Base-by-base conservation (phyloP, 2,797 vertebrate species). In the Xerus rutilus region DNA sequence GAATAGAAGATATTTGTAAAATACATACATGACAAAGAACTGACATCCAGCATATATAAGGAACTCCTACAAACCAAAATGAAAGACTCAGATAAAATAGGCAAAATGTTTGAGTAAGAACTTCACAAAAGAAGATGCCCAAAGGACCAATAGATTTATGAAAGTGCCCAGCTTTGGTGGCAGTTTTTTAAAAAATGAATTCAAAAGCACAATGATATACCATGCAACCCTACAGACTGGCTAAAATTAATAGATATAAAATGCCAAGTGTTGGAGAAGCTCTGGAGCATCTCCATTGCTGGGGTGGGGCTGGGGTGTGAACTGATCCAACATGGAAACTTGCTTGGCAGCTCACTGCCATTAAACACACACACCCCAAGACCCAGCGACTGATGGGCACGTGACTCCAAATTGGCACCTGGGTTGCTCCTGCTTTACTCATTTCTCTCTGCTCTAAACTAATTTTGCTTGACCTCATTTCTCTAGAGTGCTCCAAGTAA, bases 1-100 rank as follows among this genome's bases (percentile, higher is more conserved):
- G 62, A 81, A 72, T 57, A n/a, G 39, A 54, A 67, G 43, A 47
- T 90, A 92, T 77, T 83, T 94, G n/a, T 28, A 83, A 78, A 81
- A 78, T 3, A 57, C 14, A 15, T 11, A 18, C 9, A 43, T 73
- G 35, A 52, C 74, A 89, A 45, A 65, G 6, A 39, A 35, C 35
- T 69, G 73, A 85, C 86, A 89, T 59, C 35, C 47, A 82, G 39
- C 64, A 65, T 8, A 54, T 73, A 20, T 30, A 43, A 91, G 43
- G 77, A 85, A 59, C 6, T 78, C 65, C 28, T 23, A 62, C 14
- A 74, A 52, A 43, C 25, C 49, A 49, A 32, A 78, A 35, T 47
- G 21, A 9, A 23, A 62, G 23, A 62, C 8, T 23, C 8, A 62
- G 59, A 62, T 62, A 73, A 64, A 77, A 32, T 39, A 4, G 49